Evolutionary conservation across 2,797 vertebrate species (phyloP).

Genomic region (Enteromius viviparus): DNA sequence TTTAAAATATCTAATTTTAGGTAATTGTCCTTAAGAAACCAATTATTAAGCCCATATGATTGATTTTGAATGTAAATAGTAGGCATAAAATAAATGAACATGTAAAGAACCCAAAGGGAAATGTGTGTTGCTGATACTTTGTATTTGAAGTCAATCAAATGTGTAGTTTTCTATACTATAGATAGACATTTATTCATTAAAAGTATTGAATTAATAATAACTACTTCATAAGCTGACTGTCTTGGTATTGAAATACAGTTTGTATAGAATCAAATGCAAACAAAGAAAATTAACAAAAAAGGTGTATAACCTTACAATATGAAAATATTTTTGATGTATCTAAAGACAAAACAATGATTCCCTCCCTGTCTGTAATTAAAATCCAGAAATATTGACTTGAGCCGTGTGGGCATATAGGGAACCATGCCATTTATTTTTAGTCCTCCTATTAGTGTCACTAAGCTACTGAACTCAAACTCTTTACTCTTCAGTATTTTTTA

Average conservation of each 20-base stretch:
- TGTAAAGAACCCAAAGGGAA: background rate
- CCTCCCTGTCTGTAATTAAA: background rate
- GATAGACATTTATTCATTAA: background rate
- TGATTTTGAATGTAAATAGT: background rate
- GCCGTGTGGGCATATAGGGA: background rate
- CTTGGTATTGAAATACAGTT: background rate
- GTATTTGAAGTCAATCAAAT: background rate
- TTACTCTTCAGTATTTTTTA: background rate
- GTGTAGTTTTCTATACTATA: background rate
- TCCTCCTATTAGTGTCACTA: background rate
- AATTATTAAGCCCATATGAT: background rate
- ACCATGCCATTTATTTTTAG: background rate
- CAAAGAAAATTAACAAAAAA: background rate
- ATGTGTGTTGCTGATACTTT: background rate
- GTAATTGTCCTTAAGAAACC: background rate
- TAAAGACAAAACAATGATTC: background rate
- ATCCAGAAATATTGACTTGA: background rate
- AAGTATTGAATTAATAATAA: background rate
- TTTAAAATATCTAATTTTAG: constrained; percentile 9
- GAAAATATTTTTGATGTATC: background rate
- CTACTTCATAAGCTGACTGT: background rate
- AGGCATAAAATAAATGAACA: background rate
- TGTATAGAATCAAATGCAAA: background rate
- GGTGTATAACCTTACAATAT: background rate
- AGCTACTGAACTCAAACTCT: background rate